Base-by-base conservation (phyloP, 2,888 invertebrate genomes). In the Endomychus coccineus region DNA sequence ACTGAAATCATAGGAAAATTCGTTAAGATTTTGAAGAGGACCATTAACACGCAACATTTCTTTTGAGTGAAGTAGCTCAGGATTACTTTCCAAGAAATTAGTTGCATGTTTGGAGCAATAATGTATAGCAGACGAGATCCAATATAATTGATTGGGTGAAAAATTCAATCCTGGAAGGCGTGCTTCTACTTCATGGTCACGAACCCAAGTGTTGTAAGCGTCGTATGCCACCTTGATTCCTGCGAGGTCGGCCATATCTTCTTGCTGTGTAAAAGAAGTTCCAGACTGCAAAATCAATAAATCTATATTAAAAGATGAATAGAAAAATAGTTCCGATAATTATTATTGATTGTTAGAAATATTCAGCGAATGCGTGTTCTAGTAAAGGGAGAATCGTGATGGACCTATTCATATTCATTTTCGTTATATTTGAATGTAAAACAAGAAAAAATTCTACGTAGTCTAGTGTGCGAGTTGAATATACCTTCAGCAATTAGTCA, bases 171-270 rank as follows among this genome's bases (percentile, higher is more conserved):
- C 88, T 0, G 89, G 88, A 17, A 89, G 48, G 19, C 50, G 45
- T 5, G 58, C 68, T 35, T 74, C 72, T 0, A 67, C 64, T 52
- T 55, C 58, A 38, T 85, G 75, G 14, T 77, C 70, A 10, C 72
- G 67, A 0, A 73, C 75, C 84, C 84, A 87, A 5, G 75, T 73
- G 33, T 75, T 70, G 64, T 90, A 90, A 1, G 89, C 85, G 48
- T 78, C 73, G 64, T 91, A 94, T 0, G 92, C 85, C 56, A 87
- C 83, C 62, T 89, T 91, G 48, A 89, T 78, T 1, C 92, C 92
- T 1, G 89, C 90, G 58, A 91, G 88, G 61, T 92, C 90, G 0
- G 92, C 91, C 39, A 92, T 87, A 61, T 92, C 91, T 61, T 92
- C 92, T 6, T 87, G 87, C 63, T 87, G 84, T 0, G 88, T 2